Base-by-base conservation (phyloP, 1,140 invertebrate species). In the Drosophila ananassae region DNA sequence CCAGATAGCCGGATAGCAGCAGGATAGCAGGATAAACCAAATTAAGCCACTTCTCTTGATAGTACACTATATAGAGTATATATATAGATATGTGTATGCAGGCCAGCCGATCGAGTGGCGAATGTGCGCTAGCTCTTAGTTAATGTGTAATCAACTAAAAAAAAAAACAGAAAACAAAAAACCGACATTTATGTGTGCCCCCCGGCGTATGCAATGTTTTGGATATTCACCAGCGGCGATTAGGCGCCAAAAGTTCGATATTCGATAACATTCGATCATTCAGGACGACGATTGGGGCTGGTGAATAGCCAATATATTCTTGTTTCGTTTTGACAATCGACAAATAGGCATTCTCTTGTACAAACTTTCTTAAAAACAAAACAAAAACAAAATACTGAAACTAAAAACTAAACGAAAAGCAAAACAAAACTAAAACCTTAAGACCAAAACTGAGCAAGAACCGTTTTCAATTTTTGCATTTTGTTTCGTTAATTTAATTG, bases 271-370 rank as follows among this genome's bases (percentile, higher is more conserved):
- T 13, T 44, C 13, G n/a, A 13, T 17, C 13, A 37, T 37, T 9
- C 34, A n/a, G 34, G 34, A 37, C 9, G 39, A 1, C 6, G 5
- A 46, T 46, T 17, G 41, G 8, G 41, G 44, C 44, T 22, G 44
- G 21, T 22, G 44, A 21, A 47, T 44, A 21, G 17, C 44, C 44
- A 22, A 47, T 47, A 47, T 67, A 75, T 84, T 79, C 68, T 89
- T 91, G 73, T 89, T 91, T 91, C 76, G 77, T 89, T 92, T 92
- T 92, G 91, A 92, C 91, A 92, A 92, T 92, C 91, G 91, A 92
- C 91, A 90, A 90, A 92, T 91, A 91, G 90, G 90, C 90, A 89
- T 85, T 85, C 82, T 89, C 90, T 85, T 87, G 89, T 91, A 91
- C 89, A 91, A 85, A 82, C 79, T 79, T 79, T 73, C 73, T 74